These are phyloP conservation scores for Synergus laeviventris DNA, from an alignment of 2,888 invertebrate genomes.

Conservation along the genomic window DNA sequence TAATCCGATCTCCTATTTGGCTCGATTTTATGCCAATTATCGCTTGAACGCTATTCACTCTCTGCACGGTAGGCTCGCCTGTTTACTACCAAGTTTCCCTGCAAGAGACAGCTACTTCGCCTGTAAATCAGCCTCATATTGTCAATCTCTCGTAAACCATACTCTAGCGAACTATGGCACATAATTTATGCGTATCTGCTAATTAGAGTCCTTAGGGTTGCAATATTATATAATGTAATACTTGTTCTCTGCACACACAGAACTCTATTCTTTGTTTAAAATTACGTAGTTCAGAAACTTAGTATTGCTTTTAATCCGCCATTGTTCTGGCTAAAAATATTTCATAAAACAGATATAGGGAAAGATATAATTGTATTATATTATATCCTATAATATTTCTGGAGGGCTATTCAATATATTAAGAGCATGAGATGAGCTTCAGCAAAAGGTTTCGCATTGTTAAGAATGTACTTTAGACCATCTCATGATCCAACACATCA, in stretches of 20 bases:
- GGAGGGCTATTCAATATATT: background rate
- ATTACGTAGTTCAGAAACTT: too few relatives aligned
- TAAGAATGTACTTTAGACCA: background rate
- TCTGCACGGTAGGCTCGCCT: slow-evolving; percentile 21
- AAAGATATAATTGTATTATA: background rate
- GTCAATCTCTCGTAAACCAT: slow-evolving; percentile 35
- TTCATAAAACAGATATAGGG: background rate
- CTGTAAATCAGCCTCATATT: slow-evolving; percentile 36
- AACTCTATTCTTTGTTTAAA: too few relatives aligned
- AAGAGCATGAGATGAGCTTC: too few relatives aligned
- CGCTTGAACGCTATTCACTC: slow-evolving; percentile 28
- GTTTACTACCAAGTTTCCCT: slow-evolving; percentile 23
- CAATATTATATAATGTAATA: too few relatives aligned
- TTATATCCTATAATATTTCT: too few relatives aligned
- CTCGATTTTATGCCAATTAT: slow-evolving; percentile 32
- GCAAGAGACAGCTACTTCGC: slow-evolving; percentile 34
- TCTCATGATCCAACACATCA: background rate
- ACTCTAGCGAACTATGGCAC: slow-evolving; percentile 4
- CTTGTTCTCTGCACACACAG: too few relatives aligned
- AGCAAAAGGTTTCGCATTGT: background rate
- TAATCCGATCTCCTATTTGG: slow-evolving; percentile 29
- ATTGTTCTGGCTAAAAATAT: too few relatives aligned
- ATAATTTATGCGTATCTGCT: slow-evolving; percentile 14
- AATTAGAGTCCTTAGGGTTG: background rate
- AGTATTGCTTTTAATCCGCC: too few relatives aligned